A percentile compares a stretch with the other conserved stretches of the same genome.
Conservation (phyloP, 2,797 vertebrate genomes). For the Alosa sapidissima region DNA sequence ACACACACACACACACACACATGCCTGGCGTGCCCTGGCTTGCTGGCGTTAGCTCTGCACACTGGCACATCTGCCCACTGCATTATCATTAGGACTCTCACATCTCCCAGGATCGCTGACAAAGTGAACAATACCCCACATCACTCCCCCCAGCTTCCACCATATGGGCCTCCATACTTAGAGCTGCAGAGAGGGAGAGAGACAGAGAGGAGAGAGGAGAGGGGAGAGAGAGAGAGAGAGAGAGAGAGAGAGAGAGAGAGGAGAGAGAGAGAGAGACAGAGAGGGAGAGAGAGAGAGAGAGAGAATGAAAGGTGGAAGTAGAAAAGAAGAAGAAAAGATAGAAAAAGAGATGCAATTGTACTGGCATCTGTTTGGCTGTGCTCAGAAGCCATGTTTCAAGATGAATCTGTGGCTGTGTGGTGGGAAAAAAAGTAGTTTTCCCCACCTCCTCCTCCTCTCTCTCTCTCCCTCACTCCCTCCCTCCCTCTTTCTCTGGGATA, state of each 20-base stretch:
- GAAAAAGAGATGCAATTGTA: constrained; percentile 66
- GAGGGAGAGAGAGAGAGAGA: constrained; percentile 7
- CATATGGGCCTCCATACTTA: constrained; percentile 79
- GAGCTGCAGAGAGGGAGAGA: constrained; percentile 52
- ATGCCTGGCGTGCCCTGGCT: constrained; percentile 56
- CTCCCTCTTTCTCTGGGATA: constrained; percentile 55
- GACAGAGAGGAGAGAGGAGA: background rate
- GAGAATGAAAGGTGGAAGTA: constrained; percentile 28
- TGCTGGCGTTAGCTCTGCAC: constrained; percentile 71
- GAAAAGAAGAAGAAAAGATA: constrained; percentile 26
- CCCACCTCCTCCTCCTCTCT: constrained; percentile 31
- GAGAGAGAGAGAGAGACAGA: constrained; percentile 40
- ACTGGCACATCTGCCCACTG: constrained; percentile 80
- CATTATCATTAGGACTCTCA: constrained; percentile 79
- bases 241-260: constrained; percentile 40
- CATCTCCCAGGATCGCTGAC: constrained; percentile 79
- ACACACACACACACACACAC: constrained; percentile 29
- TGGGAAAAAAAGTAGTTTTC: constrained; percentile 39
- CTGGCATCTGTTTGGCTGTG: constrained; percentile 76
- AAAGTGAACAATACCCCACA: constrained; percentile 84
- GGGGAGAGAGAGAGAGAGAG: constrained; percentile 27
- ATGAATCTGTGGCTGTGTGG: constrained; percentile 53
- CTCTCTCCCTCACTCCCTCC: constrained; percentile 43
- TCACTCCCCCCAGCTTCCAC: constrained; percentile 79
- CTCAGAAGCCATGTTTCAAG: constrained; percentile 59